A percentile compares a stretch with the other conserved stretches of the same genome.
phyloP scores from a whole-genome alignment of 2,888 invertebrate species.

The Alcis repandata region DNA sequence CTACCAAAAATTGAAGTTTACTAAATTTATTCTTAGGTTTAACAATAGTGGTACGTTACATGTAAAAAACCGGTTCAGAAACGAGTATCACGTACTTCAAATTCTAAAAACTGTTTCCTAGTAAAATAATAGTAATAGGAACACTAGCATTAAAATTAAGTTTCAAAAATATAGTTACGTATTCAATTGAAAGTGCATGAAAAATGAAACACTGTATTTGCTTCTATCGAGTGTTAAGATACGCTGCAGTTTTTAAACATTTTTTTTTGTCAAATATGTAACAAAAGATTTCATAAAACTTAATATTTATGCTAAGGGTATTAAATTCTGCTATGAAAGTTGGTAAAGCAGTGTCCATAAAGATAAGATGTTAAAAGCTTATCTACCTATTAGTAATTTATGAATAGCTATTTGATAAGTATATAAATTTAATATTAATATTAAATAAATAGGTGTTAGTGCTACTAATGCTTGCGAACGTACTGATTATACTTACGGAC shows the following conservation, averaged over 20 bases:
- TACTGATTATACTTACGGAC: slow-evolving; percentile 29
- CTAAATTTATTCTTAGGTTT: not conserved
- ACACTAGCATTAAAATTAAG: too few relatives aligned
- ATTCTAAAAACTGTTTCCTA: too few relatives aligned
- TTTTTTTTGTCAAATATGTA: too few relatives aligned
- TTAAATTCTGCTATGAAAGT: not conserved
- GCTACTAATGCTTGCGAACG: slow-evolving; percentile 57
- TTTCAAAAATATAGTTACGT: too few relatives aligned
- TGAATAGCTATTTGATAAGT: slow-evolving; percentile 3
- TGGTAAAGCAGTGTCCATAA: slow-evolving; percentile 2
- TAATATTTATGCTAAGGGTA: too few relatives aligned
- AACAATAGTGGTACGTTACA: not conserved
- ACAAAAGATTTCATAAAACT: too few relatives aligned
- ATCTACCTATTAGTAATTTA: not conserved
- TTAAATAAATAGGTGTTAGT: slow-evolving; percentile 56
- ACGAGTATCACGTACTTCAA: not conserved
- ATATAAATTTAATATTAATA: slow-evolving; percentile 9
- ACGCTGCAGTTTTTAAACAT: too few relatives aligned
- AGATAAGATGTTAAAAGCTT: not conserved
- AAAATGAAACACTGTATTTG: too few relatives aligned
- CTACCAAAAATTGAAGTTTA: slow-evolving; percentile 9
- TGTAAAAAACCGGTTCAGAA: too few relatives aligned
- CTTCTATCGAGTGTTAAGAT: too few relatives aligned
- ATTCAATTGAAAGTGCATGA: too few relatives aligned
- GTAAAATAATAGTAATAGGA: too few relatives aligned